Evolutionary conservation across 2,797 vertebrate genomes (phyloP), one percentile per base, ranked within the genome.

Genomic region (Pipistrellus pipistrellus): DNA sequence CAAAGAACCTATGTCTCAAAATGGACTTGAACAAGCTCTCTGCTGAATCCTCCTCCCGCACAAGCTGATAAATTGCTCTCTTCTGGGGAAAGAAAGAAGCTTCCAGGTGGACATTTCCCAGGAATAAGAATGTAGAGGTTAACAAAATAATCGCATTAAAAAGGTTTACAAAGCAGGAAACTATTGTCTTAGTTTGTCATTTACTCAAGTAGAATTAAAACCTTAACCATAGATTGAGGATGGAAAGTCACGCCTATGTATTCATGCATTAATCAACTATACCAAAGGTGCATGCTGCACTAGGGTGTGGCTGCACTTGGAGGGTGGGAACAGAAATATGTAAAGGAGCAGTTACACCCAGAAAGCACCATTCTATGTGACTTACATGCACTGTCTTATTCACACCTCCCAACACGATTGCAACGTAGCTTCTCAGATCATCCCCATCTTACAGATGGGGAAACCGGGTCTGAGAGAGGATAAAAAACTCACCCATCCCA

Each of bases 131-230:
- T 81, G 72, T 57, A 86, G 72, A 84, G 18, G 21, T 76, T 86
- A 90, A 85, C 94, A 86, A 71, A 91, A 81, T 73, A 88, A 88
- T 73, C 85, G 44, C 59, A 81, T 88, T 44, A 46, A 80, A 92
- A 90, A 72, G 69, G 8, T 71, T 86, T 75, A 27, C 35, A 90
- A 92, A 85, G 32, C 13, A 88, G 30, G 71, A 71, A 96, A 90
- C 18, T 38, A 3, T 59, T 48, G 51, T 86, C 30, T 73, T 55
- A 76, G 48, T 87, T 77, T 85, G 44, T n/a, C 55, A n/a, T 59
- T 91, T 77, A 71, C 71, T 93, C 32, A 86, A 91, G 68, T 18
- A 17, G 18, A 77, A 89, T 53, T 83, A 69, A 90, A 90, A 90
- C 15, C 35, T 69, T 83, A 91, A 46, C 41, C n/a, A 53, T 35